Base-by-base conservation (phyloP, 1,140 invertebrate genomes). In the Homalodisca vitripennis region DNA sequence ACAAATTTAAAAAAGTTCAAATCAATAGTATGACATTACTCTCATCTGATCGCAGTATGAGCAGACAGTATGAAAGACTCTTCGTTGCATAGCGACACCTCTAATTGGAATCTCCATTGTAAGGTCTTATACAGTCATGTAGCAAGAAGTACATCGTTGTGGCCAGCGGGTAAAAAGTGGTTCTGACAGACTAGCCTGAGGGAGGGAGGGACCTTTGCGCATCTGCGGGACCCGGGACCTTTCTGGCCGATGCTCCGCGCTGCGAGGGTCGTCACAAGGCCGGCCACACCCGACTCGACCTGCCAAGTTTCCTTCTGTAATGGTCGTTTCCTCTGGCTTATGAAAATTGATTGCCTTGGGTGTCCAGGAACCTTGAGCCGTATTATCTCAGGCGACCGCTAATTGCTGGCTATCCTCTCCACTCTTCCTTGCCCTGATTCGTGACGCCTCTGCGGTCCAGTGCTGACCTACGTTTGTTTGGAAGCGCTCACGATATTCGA, bases 301-400 rank as follows among this genome's bases (percentile, higher is more conserved):
- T 22, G 48, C 48, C 48, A 6, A 20, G 14, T 20, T 51, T 51
- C 3, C 48, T 3, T 51, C 48, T 51, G n/a, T n/a, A 20, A 51
- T 51, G 14, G 48, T 60, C 55, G 24, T 60, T 60, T 60, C 55
- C 55, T 30, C n/a, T 3, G 55, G 55, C 55, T 60, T 60, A 60
- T 60, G 55, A 60, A 60, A 60, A 60, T 60, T 60, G 55, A 60
- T 60, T 60, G 55, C 55, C 55, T 60, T 60, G 55, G 55, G 34
- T 41, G 34, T 10, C 24, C 48, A 20, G 14, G 27, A 24, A 29
- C 55, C 55, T 60, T 60, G 55, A 60, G 55, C 55, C n/a, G 29
- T 24, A n/a, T n/a, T n/a, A 60, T 60, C 55, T 60, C 55, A n/a
- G 55, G 29, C 55, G 24, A 26, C 29, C 26, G 55, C 55, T 60